These are phyloP conservation scores for Hyphantria cunea DNA, from an alignment of 1,140 invertebrate species.

Conservation along the genomic window DNA sequence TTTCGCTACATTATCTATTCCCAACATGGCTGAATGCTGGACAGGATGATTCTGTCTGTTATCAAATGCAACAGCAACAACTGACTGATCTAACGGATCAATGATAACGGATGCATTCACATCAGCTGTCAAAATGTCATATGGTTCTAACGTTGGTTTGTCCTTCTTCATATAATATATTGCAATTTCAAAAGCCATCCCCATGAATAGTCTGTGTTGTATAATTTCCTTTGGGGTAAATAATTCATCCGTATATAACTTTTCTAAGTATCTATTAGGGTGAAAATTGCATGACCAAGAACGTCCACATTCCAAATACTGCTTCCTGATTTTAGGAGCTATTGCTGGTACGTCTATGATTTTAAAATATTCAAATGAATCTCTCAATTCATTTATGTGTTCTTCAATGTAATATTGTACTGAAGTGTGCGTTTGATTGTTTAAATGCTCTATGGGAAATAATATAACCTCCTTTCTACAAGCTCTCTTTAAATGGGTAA, in stretches of 20 bases:
- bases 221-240: constrained; percentile 84
- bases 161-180: constrained; percentile 51
- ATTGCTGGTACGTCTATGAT: constrained; percentile 83
- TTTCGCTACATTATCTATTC: constrained; percentile 91
- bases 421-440: constrained; percentile 48
- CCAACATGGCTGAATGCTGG: constrained; percentile 93
- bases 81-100: constrained; percentile 84
- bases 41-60: constrained; percentile 85
- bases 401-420: constrained; percentile 77
- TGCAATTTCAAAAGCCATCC: constrained; percentile 82
- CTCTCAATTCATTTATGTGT: constrained; percentile 77
- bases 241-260: constrained; percentile 83
- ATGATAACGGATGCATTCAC: constrained; percentile 85
- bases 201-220: constrained; percentile 85
- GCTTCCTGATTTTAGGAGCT: constrained; percentile 85
- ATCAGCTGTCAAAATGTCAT: constrained; percentile 44
- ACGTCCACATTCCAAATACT: constrained; percentile 84
- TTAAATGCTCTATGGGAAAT: constrained; percentile 62
- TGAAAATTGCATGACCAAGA: constrained; percentile 95
- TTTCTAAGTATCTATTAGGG: constrained; percentile 88
- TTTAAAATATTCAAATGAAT: constrained; percentile 82
- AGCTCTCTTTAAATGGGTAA: constrained; percentile 89
- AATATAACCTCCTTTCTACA: constrained; percentile 84
- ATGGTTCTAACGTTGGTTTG: constrained; percentile 14
- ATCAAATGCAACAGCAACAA: constrained; percentile 87